Evolutionary conservation across 2,797 vertebrate genomes (phyloP).

Genomic region (Mionectes olivaceus): DNA sequence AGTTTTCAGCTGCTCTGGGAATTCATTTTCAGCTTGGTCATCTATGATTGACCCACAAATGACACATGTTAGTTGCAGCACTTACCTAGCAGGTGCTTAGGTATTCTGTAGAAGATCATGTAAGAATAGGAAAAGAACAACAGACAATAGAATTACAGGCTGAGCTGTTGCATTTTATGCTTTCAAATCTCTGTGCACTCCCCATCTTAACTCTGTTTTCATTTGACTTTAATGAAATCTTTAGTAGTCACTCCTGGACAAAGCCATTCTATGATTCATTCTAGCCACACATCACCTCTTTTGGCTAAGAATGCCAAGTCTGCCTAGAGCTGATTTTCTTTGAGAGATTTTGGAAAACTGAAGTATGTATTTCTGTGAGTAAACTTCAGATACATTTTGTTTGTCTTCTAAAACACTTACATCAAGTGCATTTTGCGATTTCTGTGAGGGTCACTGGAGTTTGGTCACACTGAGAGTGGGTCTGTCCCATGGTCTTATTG

Average conservation of each 20-base stretch:
- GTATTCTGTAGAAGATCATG: background rate
- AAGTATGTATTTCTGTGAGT: background rate
- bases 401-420: background rate
- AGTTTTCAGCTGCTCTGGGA: background rate
- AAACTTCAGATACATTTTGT: background rate
- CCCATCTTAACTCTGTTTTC: background rate
- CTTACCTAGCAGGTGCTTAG: background rate
- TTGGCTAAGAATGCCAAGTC: background rate
- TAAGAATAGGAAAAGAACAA: background rate
- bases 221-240: background rate
- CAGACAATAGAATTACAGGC: background rate
- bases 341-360: background rate
- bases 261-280: background rate
- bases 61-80: background rate
- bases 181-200: background rate
- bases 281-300: background rate
- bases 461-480: background rate
- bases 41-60: background rate
- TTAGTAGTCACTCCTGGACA: background rate
- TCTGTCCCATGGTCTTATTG: accelerated
- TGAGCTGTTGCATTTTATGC: background rate
- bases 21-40: background rate
- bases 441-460: background rate
- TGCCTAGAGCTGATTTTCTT: background rate
- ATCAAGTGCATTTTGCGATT: background rate